phyloP scores from a whole-genome alignment of 2,888 invertebrate species.

The Aricia artaxerxes region DNA sequence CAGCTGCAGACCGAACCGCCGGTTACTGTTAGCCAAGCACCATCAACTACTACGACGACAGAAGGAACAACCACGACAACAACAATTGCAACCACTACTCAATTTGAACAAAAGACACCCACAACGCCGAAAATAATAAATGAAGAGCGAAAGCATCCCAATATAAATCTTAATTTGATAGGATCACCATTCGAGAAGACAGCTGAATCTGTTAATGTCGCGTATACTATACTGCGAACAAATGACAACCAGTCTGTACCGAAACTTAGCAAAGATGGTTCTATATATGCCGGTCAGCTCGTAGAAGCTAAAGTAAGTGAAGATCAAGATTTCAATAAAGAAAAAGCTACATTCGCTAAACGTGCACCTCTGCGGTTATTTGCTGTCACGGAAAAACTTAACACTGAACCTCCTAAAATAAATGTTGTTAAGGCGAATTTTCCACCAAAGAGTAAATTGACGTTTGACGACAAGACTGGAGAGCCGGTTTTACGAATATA shows the following conservation, averaged over 20 bases:
- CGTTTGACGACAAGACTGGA: conserved; percentile 69
- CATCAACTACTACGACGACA: conserved; percentile 64
- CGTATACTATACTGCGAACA: conserved; percentile 63
- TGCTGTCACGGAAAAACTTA: conserved; percentile 56
- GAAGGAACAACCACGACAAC: conserved; percentile 46
- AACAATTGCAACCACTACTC: conserved; percentile 32
- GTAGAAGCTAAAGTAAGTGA: conserved; percentile 70
- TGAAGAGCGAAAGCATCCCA: conserved; percentile 53
- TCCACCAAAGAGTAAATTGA: conserved; percentile 69
- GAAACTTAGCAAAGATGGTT: conserved; percentile 59
- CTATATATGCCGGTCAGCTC: conserved; percentile 68
- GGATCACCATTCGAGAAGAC: conserved; percentile 66
- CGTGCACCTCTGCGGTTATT: conserved; percentile 62
- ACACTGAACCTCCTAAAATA: conserved; percentile 50
- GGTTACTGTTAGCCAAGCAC: conserved; percentile 50
- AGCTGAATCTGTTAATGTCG: conserved; percentile 62
- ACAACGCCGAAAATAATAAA: conserved; percentile 49
- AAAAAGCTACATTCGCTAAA: conserved; percentile 58
- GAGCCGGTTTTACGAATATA: conserved; percentile 79
- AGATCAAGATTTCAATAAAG: conserved; percentile 67
- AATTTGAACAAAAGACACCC: conserved; percentile 28
- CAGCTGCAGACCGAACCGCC: conserved; percentile 74
- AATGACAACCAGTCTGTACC: conserved; percentile 54
- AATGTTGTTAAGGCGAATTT: conserved; percentile 66
- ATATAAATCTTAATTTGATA: conserved; percentile 55